Percentiles rank a stretch among this genome's conserved stretches.
Evolutionary conservation across 2,888 invertebrate species (phyloP).

Genomic region (Eumerus sabulonum): DNA sequence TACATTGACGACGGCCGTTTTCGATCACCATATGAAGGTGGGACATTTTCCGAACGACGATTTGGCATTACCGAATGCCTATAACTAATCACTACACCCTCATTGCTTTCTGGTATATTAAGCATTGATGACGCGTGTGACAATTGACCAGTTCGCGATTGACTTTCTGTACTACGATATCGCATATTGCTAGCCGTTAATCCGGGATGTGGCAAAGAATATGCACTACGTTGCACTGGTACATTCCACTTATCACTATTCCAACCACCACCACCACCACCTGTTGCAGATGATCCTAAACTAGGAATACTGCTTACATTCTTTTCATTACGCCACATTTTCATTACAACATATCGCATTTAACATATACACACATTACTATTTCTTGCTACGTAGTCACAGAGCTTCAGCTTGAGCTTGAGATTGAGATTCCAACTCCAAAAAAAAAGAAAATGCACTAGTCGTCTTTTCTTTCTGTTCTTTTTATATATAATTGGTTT

Average conservation of each 20-base stretch:
- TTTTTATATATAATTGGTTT: too few species aligned
- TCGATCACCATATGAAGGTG: conserved; percentile 45
- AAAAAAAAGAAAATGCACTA: too few species aligned
- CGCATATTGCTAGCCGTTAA: conserved; percentile 71
- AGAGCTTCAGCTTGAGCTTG: conserved; percentile 19
- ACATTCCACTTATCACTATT: conserved; percentile 68
- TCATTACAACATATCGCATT: conserved; percentile 61
- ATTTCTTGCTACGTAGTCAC: conserved; percentile 59
- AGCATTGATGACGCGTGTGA: conserved; percentile 70
- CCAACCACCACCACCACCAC: conserved; percentile 43
- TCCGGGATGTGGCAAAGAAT: conserved; percentile 72
- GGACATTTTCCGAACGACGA: conserved; percentile 37
- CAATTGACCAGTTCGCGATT: conserved; percentile 46
- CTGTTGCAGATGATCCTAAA: conserved; percentile 47
- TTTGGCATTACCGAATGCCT: conserved; percentile 38
- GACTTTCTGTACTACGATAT: conserved; percentile 68
- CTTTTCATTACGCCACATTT: conserved; percentile 68
- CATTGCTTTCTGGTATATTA: conserved; percentile 66
- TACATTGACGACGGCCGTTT: conserved; percentile 61
- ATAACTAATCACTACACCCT: conserved; percentile 53
- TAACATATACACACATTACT: conserved; percentile 50
- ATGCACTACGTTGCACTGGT: conserved; percentile 70
- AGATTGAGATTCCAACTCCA: too few species aligned
- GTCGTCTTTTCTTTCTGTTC: too few species aligned
- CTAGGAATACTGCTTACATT: conserved; percentile 60